Conservation (phyloP, 2,888 invertebrate genomes). For the Matsumyia berberina region DNA sequence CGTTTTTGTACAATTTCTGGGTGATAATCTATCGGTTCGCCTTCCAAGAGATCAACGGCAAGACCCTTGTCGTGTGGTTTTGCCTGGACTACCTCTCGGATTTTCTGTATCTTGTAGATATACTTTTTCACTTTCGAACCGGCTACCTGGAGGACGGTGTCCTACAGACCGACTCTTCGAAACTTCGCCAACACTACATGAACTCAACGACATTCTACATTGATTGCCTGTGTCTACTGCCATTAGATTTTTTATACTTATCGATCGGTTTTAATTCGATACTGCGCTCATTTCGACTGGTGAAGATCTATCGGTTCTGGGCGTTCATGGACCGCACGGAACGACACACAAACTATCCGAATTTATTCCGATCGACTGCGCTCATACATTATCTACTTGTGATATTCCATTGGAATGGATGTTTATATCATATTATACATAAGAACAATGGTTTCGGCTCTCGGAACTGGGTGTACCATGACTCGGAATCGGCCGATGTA, state of each 20-base stretch:
- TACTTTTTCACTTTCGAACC: constrained; percentile 98
- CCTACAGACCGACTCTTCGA: constrained; percentile 96
- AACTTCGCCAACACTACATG: constrained; percentile 98
- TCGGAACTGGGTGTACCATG: constrained; percentile 95
- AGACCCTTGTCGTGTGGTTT: constrained; percentile 97
- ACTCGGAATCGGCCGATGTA: constrained; percentile 93
- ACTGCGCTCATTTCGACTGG: constrained; percentile 96
- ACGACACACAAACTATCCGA: constrained; percentile 99
- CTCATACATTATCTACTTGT: constrained; percentile 98
- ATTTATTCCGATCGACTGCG: constrained; percentile 96
- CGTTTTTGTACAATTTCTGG: constrained; percentile 98
- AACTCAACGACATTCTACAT: constrained; percentile 99
- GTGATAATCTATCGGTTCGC: constrained; percentile 99
- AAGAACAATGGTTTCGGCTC: constrained; percentile 97
- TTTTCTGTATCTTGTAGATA: constrained; percentile 97
- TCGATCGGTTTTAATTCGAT: constrained; percentile 99
- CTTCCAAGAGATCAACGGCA: constrained; percentile 98
- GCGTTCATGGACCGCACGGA: constrained; percentile 99
- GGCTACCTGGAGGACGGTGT: constrained; percentile 99
- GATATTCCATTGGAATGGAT: constrained; percentile 99
- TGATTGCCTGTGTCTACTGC: constrained; percentile 98
- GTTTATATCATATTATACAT: constrained; percentile 98
- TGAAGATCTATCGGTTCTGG: constrained; percentile 99
- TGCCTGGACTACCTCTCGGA: constrained; percentile 98
- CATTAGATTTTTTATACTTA: constrained; percentile 98